These are phyloP conservation scores for Nanorana parkeri DNA, from an alignment of 2,113 vertebrate species.

Conservation along the genomic window DNA sequence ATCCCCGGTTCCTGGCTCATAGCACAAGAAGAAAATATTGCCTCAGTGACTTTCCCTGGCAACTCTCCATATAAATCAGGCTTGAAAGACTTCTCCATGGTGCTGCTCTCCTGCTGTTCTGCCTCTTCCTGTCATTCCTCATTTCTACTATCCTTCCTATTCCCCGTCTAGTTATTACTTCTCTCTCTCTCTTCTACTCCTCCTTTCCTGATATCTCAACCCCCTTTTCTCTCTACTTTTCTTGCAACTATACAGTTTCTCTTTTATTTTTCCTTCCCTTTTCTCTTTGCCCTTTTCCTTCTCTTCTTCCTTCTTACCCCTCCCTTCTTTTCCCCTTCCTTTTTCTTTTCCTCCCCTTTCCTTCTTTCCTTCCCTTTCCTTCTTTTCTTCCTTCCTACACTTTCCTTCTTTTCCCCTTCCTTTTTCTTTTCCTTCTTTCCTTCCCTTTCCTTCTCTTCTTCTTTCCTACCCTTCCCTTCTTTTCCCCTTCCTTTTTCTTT, in stretches of 20 bases:
- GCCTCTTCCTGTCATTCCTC: neutral
- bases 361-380: neutral
- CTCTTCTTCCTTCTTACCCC: neutral
- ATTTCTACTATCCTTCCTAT: neutral
- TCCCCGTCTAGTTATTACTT: neutral
- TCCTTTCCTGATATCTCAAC: neutral
- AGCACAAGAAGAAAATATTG: neutral
- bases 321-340: neutral
- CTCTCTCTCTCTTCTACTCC: too few relatives aligned
- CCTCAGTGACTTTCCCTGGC: conserved; percentile 58
- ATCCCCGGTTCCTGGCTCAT: conserved; percentile 58
- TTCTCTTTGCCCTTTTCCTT: neutral
- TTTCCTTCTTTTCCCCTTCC: neutral
- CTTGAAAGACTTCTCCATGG: conserved; percentile 62
- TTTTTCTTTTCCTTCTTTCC: neutral
- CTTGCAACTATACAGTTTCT: neutral
- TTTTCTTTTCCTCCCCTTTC: neutral
- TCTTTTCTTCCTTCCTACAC: neutral
- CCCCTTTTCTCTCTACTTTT: neutral
- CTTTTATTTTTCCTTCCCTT: neutral
- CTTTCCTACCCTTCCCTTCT: too few relatives aligned
- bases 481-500: neutral
- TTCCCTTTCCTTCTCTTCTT: neutral
- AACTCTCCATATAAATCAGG: conserved; percentile 61
- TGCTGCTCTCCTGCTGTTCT: neutral